phyloP scores from a whole-genome alignment of 2,113 vertebrate genomes.

The Ictalurus punctatus region DNA sequence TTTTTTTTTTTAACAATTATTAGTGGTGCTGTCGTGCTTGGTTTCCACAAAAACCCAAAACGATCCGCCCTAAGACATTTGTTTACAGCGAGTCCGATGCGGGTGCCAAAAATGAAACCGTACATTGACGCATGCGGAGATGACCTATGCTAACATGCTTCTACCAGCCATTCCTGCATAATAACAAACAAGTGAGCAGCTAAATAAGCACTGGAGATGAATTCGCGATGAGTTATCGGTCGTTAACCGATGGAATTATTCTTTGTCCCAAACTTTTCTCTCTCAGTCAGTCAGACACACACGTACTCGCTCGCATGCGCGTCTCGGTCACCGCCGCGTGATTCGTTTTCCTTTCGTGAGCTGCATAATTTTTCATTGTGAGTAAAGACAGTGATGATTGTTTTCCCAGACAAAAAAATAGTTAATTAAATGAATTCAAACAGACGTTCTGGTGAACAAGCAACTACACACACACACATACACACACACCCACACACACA shows the following conservation, averaged over 20 bases:
- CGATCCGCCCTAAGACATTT: not conserved
- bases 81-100: not conserved
- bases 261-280: not conserved
- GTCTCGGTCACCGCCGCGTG: not conserved
- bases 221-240: not conserved
- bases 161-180: not conserved
- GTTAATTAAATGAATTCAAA: not conserved
- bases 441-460: not conserved
- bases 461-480: slow-evolving; percentile 6
- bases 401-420: not conserved
- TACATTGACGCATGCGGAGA: not conserved
- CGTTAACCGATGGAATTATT: not conserved
- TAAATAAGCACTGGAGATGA: not conserved
- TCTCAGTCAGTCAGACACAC: slow-evolving; percentile 20
- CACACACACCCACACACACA: not conserved
- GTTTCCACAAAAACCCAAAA: not conserved
- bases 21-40: not conserved
- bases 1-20: not conserved
- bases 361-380: slow-evolving; percentile 40
- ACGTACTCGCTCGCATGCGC: slow-evolving; percentile 3
- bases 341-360: slow-evolving; percentile 17
- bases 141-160: not conserved
- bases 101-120: not conserved
- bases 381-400: slow-evolving; percentile 22
- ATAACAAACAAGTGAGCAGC: not conserved